A percentile compares a stretch with the other conserved stretches of the same genome.
Conservation (phyloP, 2,797 vertebrate species). For the Ptychadena robeensis region DNA sequence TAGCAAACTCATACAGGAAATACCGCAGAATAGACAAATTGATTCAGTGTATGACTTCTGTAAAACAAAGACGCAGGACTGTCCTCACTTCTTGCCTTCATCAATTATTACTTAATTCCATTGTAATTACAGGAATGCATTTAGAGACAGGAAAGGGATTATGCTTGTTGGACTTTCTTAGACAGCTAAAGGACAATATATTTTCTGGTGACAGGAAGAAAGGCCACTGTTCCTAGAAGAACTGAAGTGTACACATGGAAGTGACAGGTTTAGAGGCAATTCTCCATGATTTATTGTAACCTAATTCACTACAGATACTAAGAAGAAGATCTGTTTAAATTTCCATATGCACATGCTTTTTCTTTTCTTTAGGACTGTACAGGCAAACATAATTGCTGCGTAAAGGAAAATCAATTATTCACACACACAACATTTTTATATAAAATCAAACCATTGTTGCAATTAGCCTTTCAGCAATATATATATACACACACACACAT, state of each 20-base stretch:
- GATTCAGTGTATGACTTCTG: constrained; percentile 42
- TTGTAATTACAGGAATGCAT: constrained; percentile 52
- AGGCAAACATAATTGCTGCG: neutral
- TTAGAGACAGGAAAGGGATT: constrained; percentile 37
- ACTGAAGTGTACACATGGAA: constrained; percentile 31
- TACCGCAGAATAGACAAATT: constrained; percentile 29
- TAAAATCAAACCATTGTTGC: too few relatives aligned
- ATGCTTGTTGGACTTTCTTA: constrained; percentile 17
- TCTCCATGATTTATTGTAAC: constrained; percentile 24
- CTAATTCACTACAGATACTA: constrained; percentile 40
- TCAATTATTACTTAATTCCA: constrained; percentile 53
- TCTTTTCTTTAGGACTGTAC: neutral
- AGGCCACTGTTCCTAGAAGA: constrained; percentile 32
- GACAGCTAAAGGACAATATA: constrained; percentile 29
- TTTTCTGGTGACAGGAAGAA: constrained; percentile 26
- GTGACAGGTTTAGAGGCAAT: constrained; percentile 49
- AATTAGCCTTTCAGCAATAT: too few relatives aligned
- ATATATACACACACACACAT: too few relatives aligned
- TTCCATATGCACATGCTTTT: constrained; percentile 19
- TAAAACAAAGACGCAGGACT: constrained; percentile 47
- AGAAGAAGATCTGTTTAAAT: constrained; percentile 14
- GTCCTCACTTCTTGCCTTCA: constrained; percentile 29
- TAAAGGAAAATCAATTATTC: neutral
- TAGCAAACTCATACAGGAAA: constrained; percentile 48
- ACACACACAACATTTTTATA: too few relatives aligned